These are phyloP conservation scores for Punctoribates punctum DNA, from an alignment of 2,888 invertebrate species.

Conservation along the genomic window DNA sequence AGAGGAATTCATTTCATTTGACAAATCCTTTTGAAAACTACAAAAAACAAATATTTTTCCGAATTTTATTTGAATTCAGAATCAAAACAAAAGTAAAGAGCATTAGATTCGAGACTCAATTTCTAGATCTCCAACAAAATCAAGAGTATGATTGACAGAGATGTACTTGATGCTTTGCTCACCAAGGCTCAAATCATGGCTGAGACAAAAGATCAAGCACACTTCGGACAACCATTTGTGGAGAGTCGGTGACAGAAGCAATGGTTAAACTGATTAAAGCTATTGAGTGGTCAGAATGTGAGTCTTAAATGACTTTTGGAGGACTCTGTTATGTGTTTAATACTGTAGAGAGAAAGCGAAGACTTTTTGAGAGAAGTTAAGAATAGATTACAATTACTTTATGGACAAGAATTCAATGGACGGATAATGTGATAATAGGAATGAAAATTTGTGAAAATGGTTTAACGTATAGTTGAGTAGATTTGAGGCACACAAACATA, in stretches of 20 bases:
- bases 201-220: constrained; percentile 44
- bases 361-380: constrained; percentile 3
- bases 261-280: not conserved
- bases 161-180: constrained; percentile 44
- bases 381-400: constrained; percentile 29
- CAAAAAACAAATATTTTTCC: no score
- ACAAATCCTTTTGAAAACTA: no score
- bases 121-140: not conserved
- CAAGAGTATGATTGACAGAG: constrained; percentile 15
- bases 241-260: not conserved
- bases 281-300: not conserved
- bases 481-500: not conserved
- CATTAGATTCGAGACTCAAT: not conserved
- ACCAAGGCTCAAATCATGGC: constrained; percentile 37
- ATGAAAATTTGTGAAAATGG: constrained; percentile 21
- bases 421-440: constrained; percentile 35
- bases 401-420: constrained; percentile 16
- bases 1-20: no score
- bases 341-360: not conserved
- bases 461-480: constrained; percentile 11
- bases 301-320: not conserved
- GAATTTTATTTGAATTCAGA: no score
- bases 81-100: no score
- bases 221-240: not conserved
- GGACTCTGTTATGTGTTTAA: not conserved